Conservation (phyloP, 2,113 vertebrate species). For the Onychostruthus taczanowskii region DNA sequence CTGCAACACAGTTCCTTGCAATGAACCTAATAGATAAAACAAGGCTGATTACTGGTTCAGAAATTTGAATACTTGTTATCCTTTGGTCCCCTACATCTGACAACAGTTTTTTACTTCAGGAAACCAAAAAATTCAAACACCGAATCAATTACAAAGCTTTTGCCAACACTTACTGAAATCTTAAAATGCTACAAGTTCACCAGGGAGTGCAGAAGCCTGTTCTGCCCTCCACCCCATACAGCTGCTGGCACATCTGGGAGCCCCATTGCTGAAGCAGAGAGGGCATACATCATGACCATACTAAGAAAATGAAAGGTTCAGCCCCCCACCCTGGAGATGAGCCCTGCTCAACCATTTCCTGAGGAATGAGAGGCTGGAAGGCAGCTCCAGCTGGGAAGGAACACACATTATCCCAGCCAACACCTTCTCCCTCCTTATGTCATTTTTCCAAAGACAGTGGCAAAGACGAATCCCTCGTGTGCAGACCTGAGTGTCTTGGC, state of each 20-base stretch:
- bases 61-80: neutral
- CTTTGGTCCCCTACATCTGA: neutral
- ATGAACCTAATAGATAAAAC: neutral
- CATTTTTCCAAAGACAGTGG: neutral
- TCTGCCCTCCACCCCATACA: neutral
- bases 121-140: neutral
- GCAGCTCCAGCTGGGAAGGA: neutral
- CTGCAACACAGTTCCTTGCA: neutral
- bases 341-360: neutral
- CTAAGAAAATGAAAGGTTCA: neutral
- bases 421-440: neutral
- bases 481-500: neutral
- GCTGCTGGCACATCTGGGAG: neutral
- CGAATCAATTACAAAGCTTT: neutral
- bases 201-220: neutral
- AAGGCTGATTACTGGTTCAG: neutral
- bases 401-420: neutral
- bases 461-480: neutral
- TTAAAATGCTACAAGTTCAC: neutral
- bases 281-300: neutral
- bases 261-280: neutral
- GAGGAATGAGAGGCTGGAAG: neutral
- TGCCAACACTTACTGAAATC: neutral
- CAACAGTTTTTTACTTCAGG: neutral
- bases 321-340: neutral